Evolutionary conservation across 2,888 invertebrate genomes (phyloP).

Genomic region (Ceramica pisi): DNA sequence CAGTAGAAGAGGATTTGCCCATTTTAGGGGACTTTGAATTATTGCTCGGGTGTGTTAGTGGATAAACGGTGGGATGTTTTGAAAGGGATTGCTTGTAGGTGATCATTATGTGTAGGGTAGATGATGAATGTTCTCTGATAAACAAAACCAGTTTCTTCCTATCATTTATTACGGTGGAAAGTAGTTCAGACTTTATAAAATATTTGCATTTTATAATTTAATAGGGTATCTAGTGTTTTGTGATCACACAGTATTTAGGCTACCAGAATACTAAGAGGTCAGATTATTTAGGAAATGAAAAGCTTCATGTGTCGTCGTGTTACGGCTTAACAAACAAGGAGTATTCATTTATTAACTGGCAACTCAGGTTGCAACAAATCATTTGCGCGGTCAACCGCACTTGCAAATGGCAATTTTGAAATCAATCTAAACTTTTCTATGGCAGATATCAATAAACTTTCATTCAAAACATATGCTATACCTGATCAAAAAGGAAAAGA

Average conservation of each 20-base stretch:
- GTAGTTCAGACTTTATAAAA: background rate
- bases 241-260: background rate
- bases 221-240: background rate
- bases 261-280: background rate
- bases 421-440: slow-evolving; percentile 81
- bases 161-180: background rate
- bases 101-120: slow-evolving; percentile 27
- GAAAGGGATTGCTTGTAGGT: slow-evolving; percentile 40
- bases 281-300: background rate
- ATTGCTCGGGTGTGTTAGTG: slow-evolving; percentile 61
- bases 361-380: slow-evolving; percentile 65
- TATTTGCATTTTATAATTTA: background rate
- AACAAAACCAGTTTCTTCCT: background rate
- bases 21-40: slow-evolving; percentile 65
- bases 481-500: slow-evolving; percentile 15
- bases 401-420: slow-evolving; percentile 81
- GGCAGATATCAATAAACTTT: slow-evolving; percentile 69
- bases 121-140: slow-evolving; percentile 17
- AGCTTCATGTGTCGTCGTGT: background rate
- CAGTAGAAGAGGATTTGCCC: slow-evolving; percentile 59
- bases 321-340: slow-evolving; percentile 1
- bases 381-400: slow-evolving; percentile 81
- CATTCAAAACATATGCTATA: slow-evolving; percentile 44
- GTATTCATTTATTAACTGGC: slow-evolving; percentile 38
- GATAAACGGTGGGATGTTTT: slow-evolving; percentile 46